Base-by-base conservation (phyloP, 2,797 vertebrate species). In the Gymnoscopelus braueri region DNA sequence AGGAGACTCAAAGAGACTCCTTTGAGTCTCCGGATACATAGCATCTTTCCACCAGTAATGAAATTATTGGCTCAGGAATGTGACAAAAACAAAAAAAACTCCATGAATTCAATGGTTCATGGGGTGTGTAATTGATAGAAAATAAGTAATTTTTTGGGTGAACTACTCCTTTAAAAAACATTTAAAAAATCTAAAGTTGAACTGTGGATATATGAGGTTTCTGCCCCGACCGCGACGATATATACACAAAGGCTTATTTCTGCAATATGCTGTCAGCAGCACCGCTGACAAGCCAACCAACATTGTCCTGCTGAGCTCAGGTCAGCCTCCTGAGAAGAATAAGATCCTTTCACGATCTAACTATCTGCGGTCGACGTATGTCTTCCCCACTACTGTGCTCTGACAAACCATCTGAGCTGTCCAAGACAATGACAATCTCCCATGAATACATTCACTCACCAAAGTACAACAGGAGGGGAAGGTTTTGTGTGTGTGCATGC, bases 311-410 rank as follows among this genome's bases (percentile, higher is more conserved):
- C 79, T 60, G 32, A 72, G 60, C 64, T 55, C 26, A 66, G 51
- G 61, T 69, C 77, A 60, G 67, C 65, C 44, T 71, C 69, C 58
- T 69, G 35, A 77, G 65, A 80, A 78, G 71, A 86, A 87, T 56
- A 56, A 24, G 6, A 74, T 58, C 50, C 65, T 81, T 81, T 82
- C 63, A 79, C 62, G 79, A 60, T 65, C 63, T 65, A 72, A 77
- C 62, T 74, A 62, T 74, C 39, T 78, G 65, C 73, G 75, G 65
- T 65, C 65, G 61, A 78, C 65, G 78, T 55, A 64, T 24, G 35
- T n/a, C n/a, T 57, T 58, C 68, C 63, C 71, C 62, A 65, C 67
- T 54, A n/a, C 52, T 62, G 67, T 55, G 49, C 69, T 53, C 44
- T 72, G 74, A 59, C 67, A 82, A 80, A 80, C 19, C 66, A 60